Base-by-base conservation (phyloP, 2,797 vertebrate genomes). In the Prunella strophiata region DNA sequence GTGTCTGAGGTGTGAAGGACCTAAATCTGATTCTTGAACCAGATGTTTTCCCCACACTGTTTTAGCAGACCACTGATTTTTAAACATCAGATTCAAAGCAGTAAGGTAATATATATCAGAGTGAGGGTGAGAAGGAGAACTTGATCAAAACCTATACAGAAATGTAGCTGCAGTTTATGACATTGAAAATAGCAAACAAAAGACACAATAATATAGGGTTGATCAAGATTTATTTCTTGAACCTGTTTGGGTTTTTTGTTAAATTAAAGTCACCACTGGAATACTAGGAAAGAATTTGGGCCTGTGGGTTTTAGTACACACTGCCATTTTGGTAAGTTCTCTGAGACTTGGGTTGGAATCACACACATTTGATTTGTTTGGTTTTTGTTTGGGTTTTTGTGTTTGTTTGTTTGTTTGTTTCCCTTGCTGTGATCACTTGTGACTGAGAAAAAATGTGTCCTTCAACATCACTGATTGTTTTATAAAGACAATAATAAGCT, bases 31-130 rank as follows among this genome's bases (percentile, higher is more conserved):
- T 80, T 95, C 61, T 34, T 63, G 16, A 95, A 71, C 57, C 45
- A 91, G 68, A 52, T 30, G 16, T 25, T 88, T 82, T 94, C 82
- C 52, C 71, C 45, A 73, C n/a, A 14, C 36, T 27, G 7, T 86
- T 95, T 92, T 52, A 81, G 40, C 50, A 89, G 48, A 83, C 38
- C 21, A 40, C 61, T 84, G 78, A 85, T 58, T 95, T 88, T 92
- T 85, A 23, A 59, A 85, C 6, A 66, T 65, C 9, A 47, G 12
- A 21, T 50, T 21, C 26, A 85, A 84, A 55, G 29, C 7, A 43
- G 47, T 59, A 63, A 45, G n/a, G 22, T 81, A 61, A 73, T 32
- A 17, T 36, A 71, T 32, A 19, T 5, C 36, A 36, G 4, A 78
- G 17, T 55, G 40, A 81, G 10, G 14, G 11, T 45, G 65, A 66